Conservation (phyloP, 2,797 vertebrate species). For the Brachyalestes nurse region DNA sequence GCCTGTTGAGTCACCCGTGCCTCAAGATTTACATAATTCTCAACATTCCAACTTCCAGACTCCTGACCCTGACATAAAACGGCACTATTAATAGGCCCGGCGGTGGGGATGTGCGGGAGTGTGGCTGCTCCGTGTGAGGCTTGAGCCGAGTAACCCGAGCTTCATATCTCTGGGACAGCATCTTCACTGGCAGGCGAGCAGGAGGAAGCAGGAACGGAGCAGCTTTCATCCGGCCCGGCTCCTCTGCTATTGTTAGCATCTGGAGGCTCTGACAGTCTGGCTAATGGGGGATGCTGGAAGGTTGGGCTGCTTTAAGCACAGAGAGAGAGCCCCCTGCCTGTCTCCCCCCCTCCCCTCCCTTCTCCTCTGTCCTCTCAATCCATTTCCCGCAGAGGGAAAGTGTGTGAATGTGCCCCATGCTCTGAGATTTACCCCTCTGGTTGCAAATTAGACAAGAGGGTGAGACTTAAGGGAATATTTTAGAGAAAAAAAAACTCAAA, state of each 20-base stretch:
- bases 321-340: slow-evolving; percentile 40
- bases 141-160: background rate
- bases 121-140: background rate
- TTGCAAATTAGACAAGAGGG: slow-evolving; percentile 60
- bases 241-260: slow-evolving; percentile 60
- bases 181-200: background rate
- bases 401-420: slow-evolving; percentile 8
- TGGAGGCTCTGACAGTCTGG: slow-evolving; percentile 64
- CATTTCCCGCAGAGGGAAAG: slow-evolving; percentile 11
- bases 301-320: slow-evolving; percentile 55
- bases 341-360: background rate
- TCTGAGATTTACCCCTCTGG: slow-evolving; percentile 43
- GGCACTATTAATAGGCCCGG: slow-evolving; percentile 34
- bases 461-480: slow-evolving; percentile 54
- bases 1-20: slow-evolving; percentile 34
- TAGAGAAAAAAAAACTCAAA: background rate
- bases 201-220: slow-evolving; percentile 33
- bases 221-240: slow-evolving; percentile 34
- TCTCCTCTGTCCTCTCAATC: slow-evolving; percentile 28
- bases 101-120: background rate
- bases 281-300: slow-evolving; percentile 61
- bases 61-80: slow-evolving; percentile 29
- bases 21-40: slow-evolving; percentile 47
- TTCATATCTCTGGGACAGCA: slow-evolving; percentile 21
- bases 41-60: slow-evolving; percentile 21